phyloP scores from a whole-genome alignment of 2,888 invertebrate genomes.

The Deilephila porcellus region DNA sequence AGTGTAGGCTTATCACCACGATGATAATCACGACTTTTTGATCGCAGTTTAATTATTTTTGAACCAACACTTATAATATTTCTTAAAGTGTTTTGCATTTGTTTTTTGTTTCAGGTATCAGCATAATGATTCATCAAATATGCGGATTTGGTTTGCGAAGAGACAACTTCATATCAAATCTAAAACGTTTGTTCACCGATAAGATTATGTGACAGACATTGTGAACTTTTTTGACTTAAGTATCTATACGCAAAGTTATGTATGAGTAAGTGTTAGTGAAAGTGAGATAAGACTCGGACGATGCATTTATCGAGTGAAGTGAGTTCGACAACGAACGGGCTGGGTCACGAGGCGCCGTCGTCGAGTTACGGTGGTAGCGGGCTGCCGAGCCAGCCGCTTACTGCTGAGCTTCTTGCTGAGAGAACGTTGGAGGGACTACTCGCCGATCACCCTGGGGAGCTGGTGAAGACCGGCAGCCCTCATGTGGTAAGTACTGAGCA shows the following conservation, averaged over 20 bases:
- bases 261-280: slow-evolving; percentile 45
- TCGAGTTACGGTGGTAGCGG: slow-evolving; percentile 73
- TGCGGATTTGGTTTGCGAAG: not conserved
- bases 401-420: slow-evolving; percentile 93
- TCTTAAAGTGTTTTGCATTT: not conserved
- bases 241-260: slow-evolving; percentile 42
- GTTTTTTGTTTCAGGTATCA: slow-evolving; percentile 11
- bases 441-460: slow-evolving; percentile 96
- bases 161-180: slow-evolving; percentile 22
- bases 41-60: not conserved
- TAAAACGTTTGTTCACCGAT: slow-evolving; percentile 34
- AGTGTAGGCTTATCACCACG: too few relatives aligned
- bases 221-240: slow-evolving; percentile 46
- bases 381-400: slow-evolving; percentile 86
- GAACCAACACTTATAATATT: not conserved
- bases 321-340: slow-evolving; percentile 87
- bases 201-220: slow-evolving; percentile 73
- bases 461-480: slow-evolving; percentile 97
- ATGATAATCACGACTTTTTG: too few relatives aligned
- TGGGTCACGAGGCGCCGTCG: slow-evolving; percentile 79
- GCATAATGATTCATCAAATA: not conserved
- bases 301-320: slow-evolving; percentile 94
- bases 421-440: slow-evolving; percentile 93
- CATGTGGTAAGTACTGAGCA: slow-evolving; percentile 88
- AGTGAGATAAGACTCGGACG: slow-evolving; percentile 56